Base-by-base conservation (phyloP, 2,113 vertebrate species). In the Synchiropus splendidus region DNA sequence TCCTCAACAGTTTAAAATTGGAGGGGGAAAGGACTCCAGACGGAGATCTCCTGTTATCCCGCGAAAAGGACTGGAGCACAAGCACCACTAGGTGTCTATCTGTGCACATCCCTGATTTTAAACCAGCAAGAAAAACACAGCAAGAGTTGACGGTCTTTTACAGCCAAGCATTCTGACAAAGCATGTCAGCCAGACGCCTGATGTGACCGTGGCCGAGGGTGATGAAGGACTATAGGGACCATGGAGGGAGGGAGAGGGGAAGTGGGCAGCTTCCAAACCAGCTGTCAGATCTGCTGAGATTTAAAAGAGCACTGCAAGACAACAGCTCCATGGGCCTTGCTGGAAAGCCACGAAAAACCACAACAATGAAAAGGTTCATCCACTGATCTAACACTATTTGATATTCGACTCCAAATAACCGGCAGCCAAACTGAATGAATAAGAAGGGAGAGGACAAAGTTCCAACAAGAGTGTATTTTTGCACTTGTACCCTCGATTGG, bases 331-430 rank as follows among this genome's bases (percentile, higher is more conserved):
- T 45, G 50, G 75, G 78, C 66, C 42, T 70, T 12, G 60, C 72
- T 64, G 65, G 60, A 31, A 17, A 62, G 67, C 37, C 9, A 18
- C 45, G 6, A 39, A 33, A 31, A 2, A 38, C 35, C 31, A 42
- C 31, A 12, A 52, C 70, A 64, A 59, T 51, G 34, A 16, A 45
- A 56, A 63, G 68, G 52, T 65, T 76, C 58, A 36, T 53, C 36
- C 48, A 27, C 13, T 72, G 74, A 77, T 74, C 57, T 79, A 73
- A 80, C 70, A 16, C 66, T 52, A 42, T 74, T 69, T 75, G 75
- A 81, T 70, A 45, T 27, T 52, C 1, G 45, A 58, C 54, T 52
- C 62, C 60, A 66, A 64, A 61, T 60, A 44, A 61, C 75, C 42
- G 32, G 6, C 37, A 51, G 74, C 69, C 55, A 67, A 64, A 69